Conservation (phyloP, 2,797 vertebrate genomes). For the Tarsius wallacei region DNA sequence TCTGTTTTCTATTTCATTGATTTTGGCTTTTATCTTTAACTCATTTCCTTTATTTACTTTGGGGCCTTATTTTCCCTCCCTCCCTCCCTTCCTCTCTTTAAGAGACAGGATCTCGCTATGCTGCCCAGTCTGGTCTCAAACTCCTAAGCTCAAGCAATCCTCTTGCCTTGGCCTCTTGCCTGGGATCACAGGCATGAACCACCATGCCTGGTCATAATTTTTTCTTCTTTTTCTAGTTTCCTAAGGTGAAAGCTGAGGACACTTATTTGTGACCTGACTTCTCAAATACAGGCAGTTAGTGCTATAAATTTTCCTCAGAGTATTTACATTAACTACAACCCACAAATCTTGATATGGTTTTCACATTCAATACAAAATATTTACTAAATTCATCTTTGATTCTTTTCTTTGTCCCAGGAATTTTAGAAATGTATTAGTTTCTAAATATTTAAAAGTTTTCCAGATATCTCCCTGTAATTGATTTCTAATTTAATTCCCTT, state of each 20-base stretch:
- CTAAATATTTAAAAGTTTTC: constrained; percentile 28
- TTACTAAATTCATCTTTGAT: constrained; percentile 51
- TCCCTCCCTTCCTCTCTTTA: too few relatives aligned
- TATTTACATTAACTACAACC: not conserved
- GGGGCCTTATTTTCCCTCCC: too few relatives aligned
- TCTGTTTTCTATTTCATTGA: constrained; percentile 3
- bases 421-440: constrained; percentile 33
- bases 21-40: not conserved
- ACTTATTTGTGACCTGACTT: not conserved
- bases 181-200: too few relatives aligned
- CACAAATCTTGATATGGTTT: constrained; percentile 25
- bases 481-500: constrained; percentile 55
- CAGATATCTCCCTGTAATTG: not conserved
- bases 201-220: not conserved
- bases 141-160: too few relatives aligned
- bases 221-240: constrained; percentile 20
- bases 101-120: too few relatives aligned
- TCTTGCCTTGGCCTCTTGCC: too few relatives aligned
- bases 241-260: not conserved
- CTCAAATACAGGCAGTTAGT: not conserved
- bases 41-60: constrained; percentile 39
- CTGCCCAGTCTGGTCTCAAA: too few relatives aligned
- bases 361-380: constrained; percentile 41
- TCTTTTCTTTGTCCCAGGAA: not conserved
- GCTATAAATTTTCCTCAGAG: constrained; percentile 3